phyloP scores from a whole-genome alignment of 2,888 invertebrate species.

The Unio pictorum region DNA sequence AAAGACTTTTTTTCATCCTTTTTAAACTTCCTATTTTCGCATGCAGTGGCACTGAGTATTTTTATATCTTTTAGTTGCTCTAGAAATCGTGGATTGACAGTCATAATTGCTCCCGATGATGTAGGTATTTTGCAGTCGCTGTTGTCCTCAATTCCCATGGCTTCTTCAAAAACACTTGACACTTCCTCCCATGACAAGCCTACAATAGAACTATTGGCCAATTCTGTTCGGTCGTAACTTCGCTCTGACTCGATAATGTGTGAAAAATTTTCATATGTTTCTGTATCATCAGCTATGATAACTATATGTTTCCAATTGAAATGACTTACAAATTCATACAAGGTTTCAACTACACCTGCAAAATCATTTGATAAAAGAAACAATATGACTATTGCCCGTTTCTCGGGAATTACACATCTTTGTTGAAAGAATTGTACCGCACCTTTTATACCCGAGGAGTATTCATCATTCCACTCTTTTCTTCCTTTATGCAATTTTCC shows the following conservation, averaged over 20 bases:
- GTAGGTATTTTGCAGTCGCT: constrained; percentile 2
- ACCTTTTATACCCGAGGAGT: constrained; percentile 9
- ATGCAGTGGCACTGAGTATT: constrained; percentile 5
- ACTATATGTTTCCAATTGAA: constrained; percentile 12
- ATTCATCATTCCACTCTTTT: constrained; percentile 9
- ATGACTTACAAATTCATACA: constrained; percentile 10
- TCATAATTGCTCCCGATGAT: constrained; percentile 5
- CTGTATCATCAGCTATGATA: constrained; percentile 7
- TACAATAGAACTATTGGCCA: not conserved
- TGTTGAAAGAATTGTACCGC: constrained; percentile 18
- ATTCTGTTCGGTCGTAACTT: not conserved
- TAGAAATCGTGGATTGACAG: constrained; percentile 4
- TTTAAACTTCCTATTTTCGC: constrained; percentile 4
- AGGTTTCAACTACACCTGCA: constrained; percentile 15
- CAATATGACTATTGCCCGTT: constrained; percentile 8
- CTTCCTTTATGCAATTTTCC: not conserved
- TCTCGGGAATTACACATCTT: constrained; percentile 6
- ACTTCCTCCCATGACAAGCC: constrained; percentile 12
- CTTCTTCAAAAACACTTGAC: not conserved
- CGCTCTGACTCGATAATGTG: not conserved
- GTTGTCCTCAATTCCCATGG: constrained; percentile 5
- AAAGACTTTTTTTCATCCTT: constrained; percentile 1
- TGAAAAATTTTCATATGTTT: not conserved
- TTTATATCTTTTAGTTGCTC: constrained; percentile 7
- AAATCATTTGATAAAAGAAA: constrained; percentile 14